Evolutionary conservation across 2,113 vertebrate species (phyloP).

Genomic region (Hepsetus odoe): DNA sequence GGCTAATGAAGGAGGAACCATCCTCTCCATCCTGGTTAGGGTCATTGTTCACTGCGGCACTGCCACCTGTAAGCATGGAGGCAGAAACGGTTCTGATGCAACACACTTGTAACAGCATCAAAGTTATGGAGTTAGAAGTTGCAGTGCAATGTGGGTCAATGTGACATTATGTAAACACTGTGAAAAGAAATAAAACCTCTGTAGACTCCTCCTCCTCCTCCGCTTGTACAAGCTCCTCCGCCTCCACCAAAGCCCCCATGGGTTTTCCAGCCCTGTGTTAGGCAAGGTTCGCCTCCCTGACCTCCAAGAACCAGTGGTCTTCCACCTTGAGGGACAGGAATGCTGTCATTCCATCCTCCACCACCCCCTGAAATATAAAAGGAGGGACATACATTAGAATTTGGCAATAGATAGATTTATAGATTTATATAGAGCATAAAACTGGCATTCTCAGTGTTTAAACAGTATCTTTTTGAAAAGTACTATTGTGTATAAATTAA

Average conservation of each 20-base stretch:
- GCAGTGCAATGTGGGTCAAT: slow-evolving; percentile 4
- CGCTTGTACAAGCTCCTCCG: slow-evolving; percentile 93
- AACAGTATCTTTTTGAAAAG: too few relatives aligned
- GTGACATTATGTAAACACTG: background rate
- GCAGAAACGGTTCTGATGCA: slow-evolving; percentile 7
- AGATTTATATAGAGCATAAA: too few relatives aligned
- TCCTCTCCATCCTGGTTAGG: slow-evolving; percentile 90
- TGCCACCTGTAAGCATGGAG: slow-evolving; percentile 80
- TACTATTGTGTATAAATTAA: too few relatives aligned
- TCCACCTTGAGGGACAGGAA: slow-evolving; percentile 87
- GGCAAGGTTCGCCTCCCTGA: slow-evolving; percentile 93
- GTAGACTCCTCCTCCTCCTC: slow-evolving; percentile 97
- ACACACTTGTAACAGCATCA: background rate
- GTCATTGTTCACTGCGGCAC: slow-evolving; percentile 83
- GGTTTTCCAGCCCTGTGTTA: slow-evolving; percentile 93
- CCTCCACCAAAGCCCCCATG: slow-evolving; percentile 95
- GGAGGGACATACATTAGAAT: slow-evolving; percentile 27
- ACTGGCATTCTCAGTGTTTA: too few relatives aligned
- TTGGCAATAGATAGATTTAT: background rate
- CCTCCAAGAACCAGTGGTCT: slow-evolving; percentile 90
- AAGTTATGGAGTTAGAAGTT: background rate
- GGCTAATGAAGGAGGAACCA: slow-evolving; percentile 92
- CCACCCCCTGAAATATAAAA: slow-evolving; percentile 87
- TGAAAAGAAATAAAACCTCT: slow-evolving; percentile 77
- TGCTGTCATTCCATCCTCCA: slow-evolving; percentile 93